Percentiles rank a stretch among this genome's conserved stretches.
Conservation (phyloP, 2,797 vertebrate genomes). For the Acrocephalus scirpaceus region DNA sequence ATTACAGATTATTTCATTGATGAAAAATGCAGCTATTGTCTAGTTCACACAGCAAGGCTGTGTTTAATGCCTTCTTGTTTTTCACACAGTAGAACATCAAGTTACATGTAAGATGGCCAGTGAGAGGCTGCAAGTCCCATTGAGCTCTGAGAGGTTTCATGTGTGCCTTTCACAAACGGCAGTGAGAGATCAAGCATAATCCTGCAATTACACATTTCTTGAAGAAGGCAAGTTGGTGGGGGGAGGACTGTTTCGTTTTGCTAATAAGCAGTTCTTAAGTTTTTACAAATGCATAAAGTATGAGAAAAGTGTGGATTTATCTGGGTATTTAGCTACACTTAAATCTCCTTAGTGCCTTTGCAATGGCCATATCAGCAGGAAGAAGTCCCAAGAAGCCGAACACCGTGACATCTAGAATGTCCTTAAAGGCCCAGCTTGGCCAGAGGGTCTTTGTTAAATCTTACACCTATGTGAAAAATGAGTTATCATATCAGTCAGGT, state of each 20-base stretch:
- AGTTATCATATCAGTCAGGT: not conserved
- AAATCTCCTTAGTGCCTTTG: not conserved
- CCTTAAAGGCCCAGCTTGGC: not conserved
- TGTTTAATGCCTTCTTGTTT: not conserved
- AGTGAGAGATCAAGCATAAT: not conserved
- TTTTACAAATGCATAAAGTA: not conserved
- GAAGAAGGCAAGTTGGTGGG: accelerated
- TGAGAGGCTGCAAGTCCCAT: not conserved
- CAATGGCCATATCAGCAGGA: not conserved
- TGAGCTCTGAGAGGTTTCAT: not conserved
- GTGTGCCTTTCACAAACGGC: not conserved
- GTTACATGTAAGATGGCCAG: not conserved
- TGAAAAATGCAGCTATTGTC: not conserved
- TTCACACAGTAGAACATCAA: not conserved
- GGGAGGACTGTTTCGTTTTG: not conserved
- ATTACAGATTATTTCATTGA: not conserved
- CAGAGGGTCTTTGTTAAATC: not conserved
- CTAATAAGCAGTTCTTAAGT: not conserved
- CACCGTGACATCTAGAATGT: not conserved
- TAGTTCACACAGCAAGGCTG: not conserved
- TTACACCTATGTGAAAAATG: not conserved
- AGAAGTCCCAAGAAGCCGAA: not conserved
- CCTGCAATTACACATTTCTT: not conserved
- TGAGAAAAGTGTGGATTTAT: not conserved
- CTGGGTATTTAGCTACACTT: not conserved